These are phyloP conservation scores for Lagorchestes hirsutus DNA, from an alignment of 2,797 vertebrate species.

Conservation along the genomic window DNA sequence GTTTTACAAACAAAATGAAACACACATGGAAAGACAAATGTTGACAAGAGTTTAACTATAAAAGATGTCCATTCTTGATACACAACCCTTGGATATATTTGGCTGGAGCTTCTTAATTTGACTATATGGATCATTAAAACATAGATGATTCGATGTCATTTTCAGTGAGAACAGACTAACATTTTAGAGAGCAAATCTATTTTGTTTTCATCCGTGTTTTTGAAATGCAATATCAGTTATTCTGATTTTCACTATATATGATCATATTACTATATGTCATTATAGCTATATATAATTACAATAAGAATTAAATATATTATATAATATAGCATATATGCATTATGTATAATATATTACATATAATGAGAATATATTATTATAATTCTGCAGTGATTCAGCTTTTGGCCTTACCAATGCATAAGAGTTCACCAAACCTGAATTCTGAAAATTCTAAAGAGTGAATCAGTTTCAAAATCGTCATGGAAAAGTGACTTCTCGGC, in stretches of 20 bases:
- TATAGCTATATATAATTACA: too few relatives aligned
- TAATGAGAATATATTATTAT: conserved; percentile 94
- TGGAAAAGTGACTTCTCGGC: conserved; percentile 98
- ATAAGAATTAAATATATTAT: too few relatives aligned
- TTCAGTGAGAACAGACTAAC: conserved; percentile 94
- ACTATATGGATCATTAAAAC: conserved; percentile 95
- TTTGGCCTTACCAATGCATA: conserved; percentile 97
- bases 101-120: conserved; percentile 86
- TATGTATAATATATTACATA: too few relatives aligned
- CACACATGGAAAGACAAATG: conserved; percentile 74
- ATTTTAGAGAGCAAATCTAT: conserved; percentile 95
- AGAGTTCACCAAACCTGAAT: conserved; percentile 92
- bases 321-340: too few relatives aligned
- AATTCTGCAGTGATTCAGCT: conserved; percentile 96
- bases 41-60: conserved; percentile 69
- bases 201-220: conserved; percentile 94
- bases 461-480: conserved; percentile 98
- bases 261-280: too few relatives aligned
- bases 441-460: conserved; percentile 98
- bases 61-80: conserved; percentile 62
- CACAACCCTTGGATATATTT: conserved; percentile 43
- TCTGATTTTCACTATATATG: conserved; percentile 91
- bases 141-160: conserved; percentile 93
- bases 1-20: conserved; percentile 77
- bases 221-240: conserved; percentile 91